These are phyloP conservation scores for Guaruba guarouba DNA, from an alignment of 2,113 vertebrate genomes.

Conservation along the genomic window DNA sequence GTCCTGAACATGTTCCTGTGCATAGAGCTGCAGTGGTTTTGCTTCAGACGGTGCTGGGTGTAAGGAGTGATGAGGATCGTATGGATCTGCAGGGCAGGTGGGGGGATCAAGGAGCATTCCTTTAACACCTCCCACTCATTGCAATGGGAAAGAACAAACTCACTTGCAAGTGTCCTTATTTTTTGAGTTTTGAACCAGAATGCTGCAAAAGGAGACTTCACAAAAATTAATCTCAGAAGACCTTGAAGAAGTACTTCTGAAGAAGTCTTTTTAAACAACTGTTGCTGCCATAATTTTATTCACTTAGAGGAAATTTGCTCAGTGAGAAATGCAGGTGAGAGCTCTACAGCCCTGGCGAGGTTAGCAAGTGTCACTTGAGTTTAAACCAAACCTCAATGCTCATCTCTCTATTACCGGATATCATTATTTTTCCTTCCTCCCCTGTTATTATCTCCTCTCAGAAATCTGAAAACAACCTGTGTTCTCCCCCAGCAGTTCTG, in stretches of 20 bases:
- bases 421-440: neutral
- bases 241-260: neutral
- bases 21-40: neutral
- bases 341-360: neutral
- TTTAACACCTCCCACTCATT: neutral
- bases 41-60: accelerated
- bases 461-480: neutral
- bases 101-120: too few species aligned
- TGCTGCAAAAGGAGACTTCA: neutral
- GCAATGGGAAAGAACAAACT: neutral
- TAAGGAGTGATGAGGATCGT: neutral
- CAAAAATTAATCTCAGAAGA: neutral
- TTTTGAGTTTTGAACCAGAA: neutral
- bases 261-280: neutral
- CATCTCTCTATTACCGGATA: neutral
- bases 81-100: neutral
- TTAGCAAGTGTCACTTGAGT: neutral
- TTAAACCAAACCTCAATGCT: neutral
- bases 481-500: neutral
- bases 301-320: neutral
- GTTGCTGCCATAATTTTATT: neutral
- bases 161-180: neutral
- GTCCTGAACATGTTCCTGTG: neutral
- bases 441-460: neutral
- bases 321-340: neutral